Base-by-base conservation (phyloP, 2,113 vertebrate species). In the Scatophagus argus region DNA sequence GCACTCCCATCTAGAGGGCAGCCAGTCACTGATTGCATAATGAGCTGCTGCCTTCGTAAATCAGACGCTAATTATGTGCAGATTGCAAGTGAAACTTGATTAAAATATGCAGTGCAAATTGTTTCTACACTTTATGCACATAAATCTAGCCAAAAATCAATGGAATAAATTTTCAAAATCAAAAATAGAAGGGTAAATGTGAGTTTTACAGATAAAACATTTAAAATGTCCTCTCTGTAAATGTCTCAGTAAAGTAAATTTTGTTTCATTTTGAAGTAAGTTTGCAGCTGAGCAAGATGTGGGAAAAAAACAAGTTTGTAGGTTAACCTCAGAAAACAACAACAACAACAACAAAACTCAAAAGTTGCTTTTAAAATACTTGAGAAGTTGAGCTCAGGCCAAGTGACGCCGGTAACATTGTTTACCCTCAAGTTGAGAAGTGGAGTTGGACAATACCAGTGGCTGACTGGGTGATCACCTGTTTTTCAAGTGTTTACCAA, bases 401-500 rank as follows among this genome's bases (percentile, higher is more conserved):
- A 12, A 23, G 27, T 38, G 32, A 44, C 1, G 11, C n/a, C n/a
- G n/a, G n/a, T n/a, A n/a, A n/a, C n/a, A n/a, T n/a, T 27, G 12
- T 51, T 19, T 11, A 6, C 19, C 51, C 44, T 55, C 3, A 58
- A 34, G 29, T 44, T 39, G 36, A 52, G 3, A 65, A 66, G 34
- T 43, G 29, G 21, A 67, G 62, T 49, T 36, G 5, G 44, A 25
- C 56, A 81, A 77, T 14, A 62, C 36, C 51, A 19, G 41, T 6
- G 10, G 58, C 21, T 56, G 81, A 63, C 11, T 69, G 29, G 19
- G 39, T 44, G 17, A 55, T 59, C 39, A 55, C 64, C 52, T 63
- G 39, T 49, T 77, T 74, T 78, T 85, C 41, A 75, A 64, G 51
- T 70, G 51, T 82, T 88, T 77, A 76, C 44, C 38, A 51, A 68